Evolutionary conservation across 2,113 vertebrate genomes (phyloP).

Genomic region (Platanista minor): DNA sequence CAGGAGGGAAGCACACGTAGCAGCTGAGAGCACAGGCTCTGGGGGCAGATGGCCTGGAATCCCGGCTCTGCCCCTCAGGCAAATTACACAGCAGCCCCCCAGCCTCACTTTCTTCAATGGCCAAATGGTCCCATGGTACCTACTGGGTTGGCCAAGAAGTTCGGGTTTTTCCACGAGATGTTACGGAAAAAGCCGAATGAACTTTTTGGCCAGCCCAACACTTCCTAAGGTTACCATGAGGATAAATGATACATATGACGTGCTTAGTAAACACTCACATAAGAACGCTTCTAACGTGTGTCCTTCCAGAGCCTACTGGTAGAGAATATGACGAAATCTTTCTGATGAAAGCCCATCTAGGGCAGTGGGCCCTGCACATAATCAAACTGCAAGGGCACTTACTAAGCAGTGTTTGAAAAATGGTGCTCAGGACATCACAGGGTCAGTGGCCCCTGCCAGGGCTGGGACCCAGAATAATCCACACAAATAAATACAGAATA

Average conservation of each 20-base stretch:
- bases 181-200: no score
- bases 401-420: not conserved
- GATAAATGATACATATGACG: accelerated
- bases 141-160: no score
- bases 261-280: not conserved
- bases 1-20: not conserved
- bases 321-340: not conserved
- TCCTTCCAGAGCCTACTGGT: not conserved
- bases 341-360: not conserved
- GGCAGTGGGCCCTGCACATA: accelerated
- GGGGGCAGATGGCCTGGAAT: not conserved
- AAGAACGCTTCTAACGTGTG: not conserved
- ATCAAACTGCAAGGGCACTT: not conserved
- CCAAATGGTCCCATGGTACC: not conserved
- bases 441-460: not conserved
- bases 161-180: no score
- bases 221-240: not conserved
- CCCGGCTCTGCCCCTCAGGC: not conserved
- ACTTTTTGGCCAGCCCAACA: no score
- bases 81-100: not conserved
- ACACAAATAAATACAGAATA: not conserved
- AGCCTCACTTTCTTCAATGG: not conserved
- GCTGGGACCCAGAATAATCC: not conserved
- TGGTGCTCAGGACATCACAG: not conserved
- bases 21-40: not conserved